Evolutionary conservation across 2,797 vertebrate species (phyloP), one percentile per base, ranked within the genome.

Genomic region (Eurystomus glaucurus): DNA sequence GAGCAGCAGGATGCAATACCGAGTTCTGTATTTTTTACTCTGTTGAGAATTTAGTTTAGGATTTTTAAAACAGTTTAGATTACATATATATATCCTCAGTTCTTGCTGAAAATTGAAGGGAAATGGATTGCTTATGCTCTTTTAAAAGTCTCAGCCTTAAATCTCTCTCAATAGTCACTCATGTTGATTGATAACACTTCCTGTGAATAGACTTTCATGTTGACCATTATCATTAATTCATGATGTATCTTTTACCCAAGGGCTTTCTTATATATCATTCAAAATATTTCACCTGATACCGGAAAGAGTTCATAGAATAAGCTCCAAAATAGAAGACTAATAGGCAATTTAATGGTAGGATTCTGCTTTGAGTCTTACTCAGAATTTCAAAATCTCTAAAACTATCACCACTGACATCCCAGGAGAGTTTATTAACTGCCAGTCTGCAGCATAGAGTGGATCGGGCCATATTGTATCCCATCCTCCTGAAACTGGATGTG

Each of bases 221-320:
- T 97, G 95, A 97, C 92, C 92, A 68, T 83, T 93, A 90, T 95
- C 11, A 90, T 85, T 93, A 97, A 97, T 97, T 96, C 86, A 90
- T 91, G 74, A 91, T 91, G 58, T 70, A 69, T 87, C 70, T 93
- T 79, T 91, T 93, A 92, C 71, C 70, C 75, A 57, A 64, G 43
- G 58, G 37, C 23, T 94, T 87, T 82, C 72, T 57, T 70, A 79
- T 69, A 89, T 52, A 85, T 90, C 72, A 93, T 87, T 92, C 66
- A 85, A 88, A 94, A 76, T 68, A 72, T 76, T 94, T 89, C 61
- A 93, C 74, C 58, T 93, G 51, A n/a, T 89, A 62, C 35, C 55
- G 31, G 35, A 92, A 82, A 51, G 92, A 77, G 29, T 92, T 93
- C 46, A 52, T 74, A 31, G 35, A 87, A 39, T 89, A 62, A 89